These are phyloP conservation scores for Drosophila lacteicornis DNA, from an alignment of 1,140 invertebrate species.

Conservation along the genomic window DNA sequence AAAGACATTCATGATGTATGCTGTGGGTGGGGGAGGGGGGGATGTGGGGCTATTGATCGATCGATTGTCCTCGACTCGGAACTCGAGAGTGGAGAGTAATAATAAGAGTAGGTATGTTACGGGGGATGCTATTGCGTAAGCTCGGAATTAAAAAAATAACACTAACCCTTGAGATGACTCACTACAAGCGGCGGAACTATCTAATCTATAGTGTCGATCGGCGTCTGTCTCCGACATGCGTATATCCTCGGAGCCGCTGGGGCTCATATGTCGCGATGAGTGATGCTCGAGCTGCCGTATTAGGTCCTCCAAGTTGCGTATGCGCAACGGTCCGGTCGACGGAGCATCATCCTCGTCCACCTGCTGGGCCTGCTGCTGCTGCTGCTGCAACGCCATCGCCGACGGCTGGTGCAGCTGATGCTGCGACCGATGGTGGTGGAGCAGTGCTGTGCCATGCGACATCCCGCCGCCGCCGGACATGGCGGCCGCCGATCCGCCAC, in stretches of 20 bases:
- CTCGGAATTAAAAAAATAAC: slow-evolving; percentile 49
- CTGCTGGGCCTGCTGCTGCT: slow-evolving; percentile 58
- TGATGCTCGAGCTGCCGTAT: slow-evolving; percentile 96
- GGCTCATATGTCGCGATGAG: slow-evolving; percentile 94
- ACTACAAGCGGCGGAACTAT: slow-evolving; percentile 91
- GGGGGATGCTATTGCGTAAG: slow-evolving; percentile 13
- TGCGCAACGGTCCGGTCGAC: slow-evolving; percentile 91
- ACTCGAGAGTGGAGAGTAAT: too few species aligned
- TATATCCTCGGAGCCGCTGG: slow-evolving; percentile 95
- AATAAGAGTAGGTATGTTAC: too few species aligned
- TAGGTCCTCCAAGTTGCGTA: slow-evolving; percentile 95
- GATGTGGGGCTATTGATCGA: neutral
- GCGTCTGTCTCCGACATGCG: slow-evolving; percentile 96
- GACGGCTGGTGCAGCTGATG: slow-evolving; percentile 82
- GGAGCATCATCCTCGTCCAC: slow-evolving; percentile 89
- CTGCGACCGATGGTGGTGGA: slow-evolving; percentile 83
- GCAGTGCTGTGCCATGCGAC: slow-evolving; percentile 61
- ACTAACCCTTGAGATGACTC: slow-evolving; percentile 90
- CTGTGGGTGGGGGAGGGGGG: neutral
- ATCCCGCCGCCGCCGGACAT: slow-evolving; percentile 46
- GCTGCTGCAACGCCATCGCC: slow-evolving; percentile 43
- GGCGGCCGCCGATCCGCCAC: slow-evolving; percentile 38
- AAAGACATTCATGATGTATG: slow-evolving; percentile 7
- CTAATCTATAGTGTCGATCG: slow-evolving; percentile 94
- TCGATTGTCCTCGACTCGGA: slow-evolving; percentile 3